Percentiles rank a stretch among this genome's conserved stretches.
Evolutionary conservation across 2,888 invertebrate species (phyloP).

Genomic region (Epiblema foenella): DNA sequence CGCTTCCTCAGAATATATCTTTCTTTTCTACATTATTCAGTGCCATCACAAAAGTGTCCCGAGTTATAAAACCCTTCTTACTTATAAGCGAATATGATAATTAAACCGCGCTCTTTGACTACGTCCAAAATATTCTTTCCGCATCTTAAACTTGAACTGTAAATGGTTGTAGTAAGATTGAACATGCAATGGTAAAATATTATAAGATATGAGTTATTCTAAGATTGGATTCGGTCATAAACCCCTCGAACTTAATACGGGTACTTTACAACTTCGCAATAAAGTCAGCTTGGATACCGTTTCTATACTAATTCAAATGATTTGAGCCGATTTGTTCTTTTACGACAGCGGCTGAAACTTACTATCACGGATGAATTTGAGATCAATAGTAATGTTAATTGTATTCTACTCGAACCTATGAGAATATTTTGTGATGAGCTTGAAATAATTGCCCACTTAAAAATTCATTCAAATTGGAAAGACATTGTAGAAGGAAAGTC

Average conservation of each 20-base stretch:
- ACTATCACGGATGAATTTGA: conserved; percentile 20
- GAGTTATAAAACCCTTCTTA: conserved; percentile 44
- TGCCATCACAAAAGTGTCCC: conserved; percentile 34
- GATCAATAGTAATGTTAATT: conserved; percentile 5
- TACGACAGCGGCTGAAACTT: conserved; percentile 43
- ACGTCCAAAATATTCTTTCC: not conserved
- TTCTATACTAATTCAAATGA: conserved; percentile 58
- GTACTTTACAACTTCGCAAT: conserved; percentile 53
- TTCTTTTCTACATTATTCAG: conserved; percentile 37
- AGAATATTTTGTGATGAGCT: not conserved
- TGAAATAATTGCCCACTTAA: not conserved
- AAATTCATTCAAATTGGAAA: not conserved
- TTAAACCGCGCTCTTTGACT: conserved; percentile 17
- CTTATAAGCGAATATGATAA: conserved; percentile 45
- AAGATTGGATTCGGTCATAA: conserved; percentile 49
- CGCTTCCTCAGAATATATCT: too few species aligned
- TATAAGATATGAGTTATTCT: conserved; percentile 24
- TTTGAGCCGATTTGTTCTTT: conserved; percentile 45
- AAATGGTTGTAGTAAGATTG: conserved; percentile 13
- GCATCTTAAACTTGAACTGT: not conserved
- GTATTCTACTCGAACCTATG: not conserved
- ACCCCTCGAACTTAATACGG: conserved; percentile 45
- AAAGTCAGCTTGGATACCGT: conserved; percentile 53
- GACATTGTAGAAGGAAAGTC: not conserved
- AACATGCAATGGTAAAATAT: conserved; percentile 3